Percentiles rank a stretch among this genome's conserved stretches.
These are phyloP conservation scores for Spilosoma lubricipeda DNA, from an alignment of 2,888 invertebrate genomes.

Conservation along the genomic window DNA sequence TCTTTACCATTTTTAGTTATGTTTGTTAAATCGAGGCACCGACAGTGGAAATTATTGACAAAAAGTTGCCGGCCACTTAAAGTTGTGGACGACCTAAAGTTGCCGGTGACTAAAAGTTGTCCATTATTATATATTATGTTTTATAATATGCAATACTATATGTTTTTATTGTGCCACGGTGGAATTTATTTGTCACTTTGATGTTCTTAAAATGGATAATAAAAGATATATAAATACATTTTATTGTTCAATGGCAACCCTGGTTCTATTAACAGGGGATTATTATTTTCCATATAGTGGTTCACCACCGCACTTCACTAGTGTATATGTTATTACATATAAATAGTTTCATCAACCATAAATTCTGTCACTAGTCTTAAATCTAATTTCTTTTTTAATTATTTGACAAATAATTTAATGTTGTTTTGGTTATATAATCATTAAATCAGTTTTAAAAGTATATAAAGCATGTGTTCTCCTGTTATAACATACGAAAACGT, in stretches of 20 bases:
- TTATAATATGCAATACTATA: not conserved
- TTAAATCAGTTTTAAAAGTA: not conserved
- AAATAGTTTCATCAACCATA: not conserved
- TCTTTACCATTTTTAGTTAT: slow-evolving; percentile 36
- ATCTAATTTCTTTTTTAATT: too few species aligned
- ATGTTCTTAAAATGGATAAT: too few species aligned
- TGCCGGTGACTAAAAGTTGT: not conserved
- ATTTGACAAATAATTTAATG: not conserved
- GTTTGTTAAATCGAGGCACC: slow-evolving; percentile 35
- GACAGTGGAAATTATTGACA: slow-evolving; percentile 18
- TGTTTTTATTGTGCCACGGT: not conserved
- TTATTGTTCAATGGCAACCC: too few species aligned
- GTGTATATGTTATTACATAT: too few species aligned
- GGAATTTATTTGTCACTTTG: not conserved
- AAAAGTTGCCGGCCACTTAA: not conserved
- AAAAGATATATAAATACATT: too few species aligned
- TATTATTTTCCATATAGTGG: too few species aligned
- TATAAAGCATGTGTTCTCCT: not conserved
- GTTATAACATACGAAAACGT: not conserved
- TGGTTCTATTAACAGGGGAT: too few species aligned
- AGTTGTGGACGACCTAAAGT: not conserved
- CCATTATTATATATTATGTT: not conserved
- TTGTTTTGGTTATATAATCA: not conserved
- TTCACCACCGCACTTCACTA: too few species aligned
- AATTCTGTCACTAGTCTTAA: too few species aligned